A percentile compares a stretch with the other conserved stretches of the same genome.
phyloP scores from a whole-genome alignment of 2,113 vertebrate genomes.

The Arizona elegans region DNA sequence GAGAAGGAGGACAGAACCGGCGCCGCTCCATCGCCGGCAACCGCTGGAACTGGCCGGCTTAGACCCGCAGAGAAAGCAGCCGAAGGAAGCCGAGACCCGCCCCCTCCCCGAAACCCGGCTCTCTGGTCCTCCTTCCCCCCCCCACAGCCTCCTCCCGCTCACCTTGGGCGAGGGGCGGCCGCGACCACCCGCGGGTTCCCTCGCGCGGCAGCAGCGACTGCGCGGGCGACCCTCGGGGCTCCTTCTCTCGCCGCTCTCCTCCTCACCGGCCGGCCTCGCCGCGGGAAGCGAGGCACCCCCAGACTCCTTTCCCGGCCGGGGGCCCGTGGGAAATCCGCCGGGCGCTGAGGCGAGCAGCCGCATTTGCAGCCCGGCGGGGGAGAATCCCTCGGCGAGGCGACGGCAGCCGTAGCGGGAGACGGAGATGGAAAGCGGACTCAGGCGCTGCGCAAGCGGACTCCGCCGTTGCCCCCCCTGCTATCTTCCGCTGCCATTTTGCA shows the following conservation, averaged over 20 bases:
- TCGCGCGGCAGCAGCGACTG: too few relatives aligned
- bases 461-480: background rate
- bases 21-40: background rate
- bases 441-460: background rate
- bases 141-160: background rate
- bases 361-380: background rate
- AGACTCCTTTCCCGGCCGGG: background rate
- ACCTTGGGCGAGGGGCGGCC: background rate
- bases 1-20: too few relatives aligned
- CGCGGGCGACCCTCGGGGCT: background rate
- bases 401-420: background rate
- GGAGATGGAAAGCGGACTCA: background rate
- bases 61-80: background rate
- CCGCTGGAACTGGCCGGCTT: background rate
- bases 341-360: background rate
- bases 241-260: background rate
- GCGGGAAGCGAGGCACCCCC: accelerated
- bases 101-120: background rate
- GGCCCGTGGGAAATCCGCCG: background rate
- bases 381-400: background rate
- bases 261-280: background rate
- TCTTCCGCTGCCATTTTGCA: background rate
- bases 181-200: background rate
- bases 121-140: background rate
- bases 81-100: background rate